Percentiles rank a stretch among this genome's conserved stretches.
Conservation (phyloP, 2,113 vertebrate genomes). For the Gavialis gangeticus region DNA sequence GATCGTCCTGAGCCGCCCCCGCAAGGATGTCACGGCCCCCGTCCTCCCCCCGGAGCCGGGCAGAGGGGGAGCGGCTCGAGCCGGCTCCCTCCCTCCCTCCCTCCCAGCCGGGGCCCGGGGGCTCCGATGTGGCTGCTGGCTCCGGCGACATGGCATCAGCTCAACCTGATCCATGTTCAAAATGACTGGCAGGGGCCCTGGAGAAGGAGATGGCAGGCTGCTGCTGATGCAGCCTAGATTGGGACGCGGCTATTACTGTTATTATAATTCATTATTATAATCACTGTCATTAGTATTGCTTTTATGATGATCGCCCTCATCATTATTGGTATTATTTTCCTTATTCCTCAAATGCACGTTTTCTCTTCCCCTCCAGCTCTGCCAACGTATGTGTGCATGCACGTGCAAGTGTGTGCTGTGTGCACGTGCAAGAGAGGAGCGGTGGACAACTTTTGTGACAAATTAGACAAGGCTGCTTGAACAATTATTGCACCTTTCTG, state of each 20-base stretch:
- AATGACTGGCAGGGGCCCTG: background rate
- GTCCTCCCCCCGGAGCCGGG: background rate
- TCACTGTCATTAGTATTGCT: background rate
- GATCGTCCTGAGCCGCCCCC: background rate
- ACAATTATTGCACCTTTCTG: background rate
- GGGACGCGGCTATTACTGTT: background rate
- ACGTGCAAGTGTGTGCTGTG: too few species aligned
- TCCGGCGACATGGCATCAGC: background rate
- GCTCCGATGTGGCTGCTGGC: background rate
- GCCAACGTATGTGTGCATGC: background rate
- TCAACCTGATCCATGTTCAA: background rate
- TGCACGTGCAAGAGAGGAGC: background rate
- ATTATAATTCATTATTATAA: conserved; percentile 25
- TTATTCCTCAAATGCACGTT: background rate
- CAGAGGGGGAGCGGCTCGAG: background rate
- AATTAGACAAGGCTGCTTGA: background rate
- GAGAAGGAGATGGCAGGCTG: background rate
- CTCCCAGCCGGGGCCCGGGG: too few species aligned
- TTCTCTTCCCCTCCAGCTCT: background rate
- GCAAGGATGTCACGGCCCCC: background rate
- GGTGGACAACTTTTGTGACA: background rate
- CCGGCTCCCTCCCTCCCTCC: background rate
- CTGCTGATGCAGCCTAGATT: conserved; percentile 34
- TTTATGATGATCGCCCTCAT: too few species aligned
- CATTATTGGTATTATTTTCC: too few species aligned